Evolutionary conservation across 2,888 invertebrate species (phyloP), one percentile per base, ranked within the genome.

Genomic region (Nowickia ferox): DNA sequence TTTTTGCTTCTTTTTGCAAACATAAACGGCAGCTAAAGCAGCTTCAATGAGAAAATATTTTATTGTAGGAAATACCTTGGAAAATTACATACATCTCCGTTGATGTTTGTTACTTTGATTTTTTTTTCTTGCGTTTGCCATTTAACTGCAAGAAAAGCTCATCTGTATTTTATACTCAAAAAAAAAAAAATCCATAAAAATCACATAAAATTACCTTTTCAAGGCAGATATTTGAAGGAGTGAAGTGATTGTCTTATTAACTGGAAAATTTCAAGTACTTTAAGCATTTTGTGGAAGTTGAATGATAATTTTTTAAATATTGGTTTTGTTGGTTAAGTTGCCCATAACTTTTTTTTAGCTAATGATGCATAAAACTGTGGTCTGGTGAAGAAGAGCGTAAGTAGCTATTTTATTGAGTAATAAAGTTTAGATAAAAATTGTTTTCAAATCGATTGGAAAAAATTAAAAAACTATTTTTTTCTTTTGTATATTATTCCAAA

Each of bases 51-150:
- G 44, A 48, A 69, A 63, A 63, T 46, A 40, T 66, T 38, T 42
- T 59, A 59, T 59, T 57, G 22, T 78, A 85, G 81, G 74, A 85
- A 82, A 85, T 85, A 72, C 68, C 69, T 85, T 68, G 48, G 55
- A 66, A 85, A 85, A 66, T 61, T 46, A 55, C 63, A 57, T 57
- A 19, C 71, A 30, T 15, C 44, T 66, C 13, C 17, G n/a, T 38
- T 30, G 44, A 57, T 71, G 44, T 42, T 42, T 30, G 42, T 22
- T 40, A 61, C 79, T 53, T 30, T 4, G 10, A n/a, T 65, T 40
- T 76, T 42, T 40, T 44, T 9, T 71, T 3, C 59, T 55, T 55
- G 46, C 38, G 15, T 46, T 59, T 66, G 30, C 69, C 48, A 74
- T 71, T 75, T 51, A 65, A 57, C 48, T 30, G 30, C 30, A 30